phyloP scores from a whole-genome alignment of 1,140 invertebrate genomes.

The Diuraphis noxia region DNA sequence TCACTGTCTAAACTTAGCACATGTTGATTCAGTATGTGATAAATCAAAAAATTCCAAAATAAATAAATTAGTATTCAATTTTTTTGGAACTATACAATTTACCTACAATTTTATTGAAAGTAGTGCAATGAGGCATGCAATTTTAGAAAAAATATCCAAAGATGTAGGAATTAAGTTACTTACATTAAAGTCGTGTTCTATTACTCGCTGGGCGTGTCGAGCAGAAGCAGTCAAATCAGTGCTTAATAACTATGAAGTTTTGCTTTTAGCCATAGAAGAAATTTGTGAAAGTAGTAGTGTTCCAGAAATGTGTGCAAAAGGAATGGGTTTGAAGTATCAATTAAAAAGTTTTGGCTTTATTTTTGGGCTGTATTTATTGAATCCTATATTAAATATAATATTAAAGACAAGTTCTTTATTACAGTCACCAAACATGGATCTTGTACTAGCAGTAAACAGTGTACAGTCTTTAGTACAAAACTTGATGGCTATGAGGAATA shows the following conservation, averaged over 20 bases:
- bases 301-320: constrained; percentile 10
- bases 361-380: background rate
- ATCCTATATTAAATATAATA: constrained; percentile 12
- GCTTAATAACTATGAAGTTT: constrained; percentile 7
- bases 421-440: background rate
- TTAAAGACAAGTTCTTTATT: constrained; percentile 7
- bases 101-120: constrained; percentile 1
- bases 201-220: background rate
- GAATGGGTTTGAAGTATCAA: background rate
- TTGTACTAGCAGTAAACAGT: constrained; percentile 10
- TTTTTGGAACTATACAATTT: background rate
- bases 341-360: too few relatives aligned
- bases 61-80: background rate
- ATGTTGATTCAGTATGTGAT: background rate
- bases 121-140: background rate
- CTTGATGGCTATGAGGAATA: constrained; percentile 10
- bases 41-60: background rate
- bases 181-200: constrained; percentile 2
- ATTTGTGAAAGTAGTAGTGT: constrained; percentile 11
- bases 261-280: background rate
- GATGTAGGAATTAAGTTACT: background rate
- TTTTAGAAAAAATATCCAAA: constrained; percentile 8
- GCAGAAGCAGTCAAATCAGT: constrained; percentile 10
- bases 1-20: background rate
- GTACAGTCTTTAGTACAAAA: background rate